Evolutionary conservation across 2,797 vertebrate genomes (phyloP).

Genomic region (Sebastes miniatus): DNA sequence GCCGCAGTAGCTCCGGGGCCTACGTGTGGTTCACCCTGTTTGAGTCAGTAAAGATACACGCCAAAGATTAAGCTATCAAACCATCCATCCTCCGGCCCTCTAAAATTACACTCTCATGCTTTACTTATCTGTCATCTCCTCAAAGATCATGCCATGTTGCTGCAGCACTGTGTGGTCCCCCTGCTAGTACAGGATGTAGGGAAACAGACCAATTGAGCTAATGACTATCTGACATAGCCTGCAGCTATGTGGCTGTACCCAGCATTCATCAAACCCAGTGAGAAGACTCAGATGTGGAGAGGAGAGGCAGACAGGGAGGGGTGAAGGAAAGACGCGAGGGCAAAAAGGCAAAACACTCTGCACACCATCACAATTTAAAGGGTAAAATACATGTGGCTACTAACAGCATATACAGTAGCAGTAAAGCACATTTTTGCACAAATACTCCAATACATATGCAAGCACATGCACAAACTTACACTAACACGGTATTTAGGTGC

Average conservation of each 20-base stretch:
- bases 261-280: constrained; percentile 73
- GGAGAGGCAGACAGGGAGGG: constrained; percentile 26
- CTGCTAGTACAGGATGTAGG: constrained; percentile 50
- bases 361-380: constrained; percentile 10
- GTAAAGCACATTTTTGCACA: constrained; percentile 1
- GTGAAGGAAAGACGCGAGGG: constrained; percentile 8
- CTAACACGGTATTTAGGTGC: constrained; percentile 33
- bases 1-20: constrained; percentile 49
- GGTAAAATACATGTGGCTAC: constrained; percentile 20
- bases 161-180: constrained; percentile 69
- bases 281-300: constrained; percentile 76
- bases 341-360: constrained; percentile 28
- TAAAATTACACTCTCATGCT: constrained; percentile 59
- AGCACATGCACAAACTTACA: constrained; percentile 19
- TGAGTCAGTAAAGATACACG: constrained; percentile 42
- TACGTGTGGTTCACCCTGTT: constrained; percentile 50
- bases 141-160: constrained; percentile 50
- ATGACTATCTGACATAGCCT: constrained; percentile 68
- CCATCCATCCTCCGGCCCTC: constrained; percentile 57
- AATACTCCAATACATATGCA: constrained; percentile 16
- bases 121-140: constrained; percentile 62
- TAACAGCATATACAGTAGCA: constrained; percentile 30
- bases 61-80: constrained; percentile 75
- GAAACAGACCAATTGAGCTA: constrained; percentile 56
- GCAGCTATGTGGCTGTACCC: constrained; percentile 58